Conservation (phyloP, 2,113 vertebrate genomes). For the Salvator merianae region DNA sequence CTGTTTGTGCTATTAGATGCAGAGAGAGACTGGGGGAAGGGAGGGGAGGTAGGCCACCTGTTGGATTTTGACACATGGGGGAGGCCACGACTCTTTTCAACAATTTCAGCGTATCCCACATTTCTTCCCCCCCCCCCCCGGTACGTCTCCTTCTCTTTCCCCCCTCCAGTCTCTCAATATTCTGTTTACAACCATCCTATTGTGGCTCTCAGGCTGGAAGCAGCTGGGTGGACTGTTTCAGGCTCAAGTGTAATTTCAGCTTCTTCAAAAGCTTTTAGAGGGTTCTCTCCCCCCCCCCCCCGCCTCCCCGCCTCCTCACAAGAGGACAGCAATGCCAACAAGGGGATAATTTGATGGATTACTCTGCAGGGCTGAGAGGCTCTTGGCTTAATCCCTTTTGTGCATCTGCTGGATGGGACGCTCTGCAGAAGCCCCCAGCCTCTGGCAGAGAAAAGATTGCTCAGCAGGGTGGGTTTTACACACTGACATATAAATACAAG, state of each 20-base stretch:
- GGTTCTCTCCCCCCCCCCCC: background rate
- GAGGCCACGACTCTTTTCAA: constrained; percentile 64
- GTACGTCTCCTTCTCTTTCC: constrained; percentile 19
- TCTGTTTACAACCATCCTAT: constrained; percentile 67
- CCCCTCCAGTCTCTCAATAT: constrained; percentile 36
- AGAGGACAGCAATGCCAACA: constrained; percentile 72
- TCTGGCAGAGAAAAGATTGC: constrained; percentile 75
- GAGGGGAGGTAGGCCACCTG: constrained; percentile 51
- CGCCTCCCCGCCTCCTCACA: constrained; percentile 1
- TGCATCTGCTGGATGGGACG: constrained; percentile 72
- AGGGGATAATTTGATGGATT: constrained; percentile 81
- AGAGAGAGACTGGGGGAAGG: background rate
- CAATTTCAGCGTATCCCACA: constrained; percentile 37
- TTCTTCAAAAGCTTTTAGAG: constrained; percentile 63
- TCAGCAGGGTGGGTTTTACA: constrained; percentile 71
- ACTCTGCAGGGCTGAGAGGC: constrained; percentile 72
- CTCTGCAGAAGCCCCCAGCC: constrained; percentile 75
- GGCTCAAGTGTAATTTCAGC: constrained; percentile 71
- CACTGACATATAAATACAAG: constrained; percentile 71
- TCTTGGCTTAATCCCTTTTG: constrained; percentile 82
- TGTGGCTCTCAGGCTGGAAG: constrained; percentile 46
- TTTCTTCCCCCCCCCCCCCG: background rate
- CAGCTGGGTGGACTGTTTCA: constrained; percentile 76
- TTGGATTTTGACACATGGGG: constrained; percentile 45
- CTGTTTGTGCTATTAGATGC: background rate